These are phyloP conservation scores for Ariolimax columbianus DNA, from an alignment of 2,888 invertebrate species.

Conservation along the genomic window DNA sequence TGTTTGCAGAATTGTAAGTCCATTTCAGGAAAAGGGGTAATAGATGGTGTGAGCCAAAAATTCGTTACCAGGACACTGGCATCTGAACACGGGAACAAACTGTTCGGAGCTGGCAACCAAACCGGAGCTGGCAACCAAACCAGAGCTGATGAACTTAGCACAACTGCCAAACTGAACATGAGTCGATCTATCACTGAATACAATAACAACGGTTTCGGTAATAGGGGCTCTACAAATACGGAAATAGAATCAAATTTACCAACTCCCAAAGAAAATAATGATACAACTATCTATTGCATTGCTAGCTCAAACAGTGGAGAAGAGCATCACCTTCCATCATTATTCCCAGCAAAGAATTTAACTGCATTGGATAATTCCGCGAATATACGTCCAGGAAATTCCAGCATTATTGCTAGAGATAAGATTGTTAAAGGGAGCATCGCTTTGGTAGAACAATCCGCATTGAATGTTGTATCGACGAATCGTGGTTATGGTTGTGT, in stretches of 20 bases:
- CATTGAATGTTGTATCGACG: neutral
- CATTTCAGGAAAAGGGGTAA: too few relatives aligned
- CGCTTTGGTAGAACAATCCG: neutral
- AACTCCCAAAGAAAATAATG: neutral
- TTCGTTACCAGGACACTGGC: neutral
- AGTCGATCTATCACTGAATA: neutral
- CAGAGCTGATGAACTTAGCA: too few relatives aligned
- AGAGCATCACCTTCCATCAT: neutral
- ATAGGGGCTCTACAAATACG: neutral
- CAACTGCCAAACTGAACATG: neutral
- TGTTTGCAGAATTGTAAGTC: too few relatives aligned
- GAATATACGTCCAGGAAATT: too few relatives aligned
- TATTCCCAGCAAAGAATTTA: neutral
- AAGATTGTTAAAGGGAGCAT: neutral
- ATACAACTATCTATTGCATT: neutral
- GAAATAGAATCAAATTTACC: neutral
- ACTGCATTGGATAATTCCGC: neutral
- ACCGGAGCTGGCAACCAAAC: neutral
- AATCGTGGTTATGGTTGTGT: neutral
- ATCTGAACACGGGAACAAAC: neutral
- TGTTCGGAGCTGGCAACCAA: neutral
- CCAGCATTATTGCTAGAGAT: neutral
- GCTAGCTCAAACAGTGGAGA: neutral
- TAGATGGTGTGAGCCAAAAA: too few relatives aligned
- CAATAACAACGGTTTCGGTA: neutral